Evolutionary conservation across 2,113 vertebrate species (phyloP), one percentile per base, ranked within the genome.

Genomic region (Phocoena sinus): DNA sequence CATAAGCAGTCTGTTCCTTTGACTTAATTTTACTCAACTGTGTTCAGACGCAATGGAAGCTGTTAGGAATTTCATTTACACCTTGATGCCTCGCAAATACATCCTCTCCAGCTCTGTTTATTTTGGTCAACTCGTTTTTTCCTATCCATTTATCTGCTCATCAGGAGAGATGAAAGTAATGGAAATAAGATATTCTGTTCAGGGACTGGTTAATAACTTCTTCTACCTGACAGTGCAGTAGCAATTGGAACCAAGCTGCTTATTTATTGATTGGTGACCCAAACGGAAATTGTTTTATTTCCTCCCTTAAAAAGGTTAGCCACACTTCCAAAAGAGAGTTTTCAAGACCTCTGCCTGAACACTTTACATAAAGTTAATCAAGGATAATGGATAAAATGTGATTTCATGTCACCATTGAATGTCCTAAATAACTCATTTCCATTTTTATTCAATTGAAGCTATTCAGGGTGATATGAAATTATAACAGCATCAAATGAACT

Each of bases 61-160:
- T 93, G 89, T 84, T 83, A 92, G 47, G 50, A 87, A 92, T 93
- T 81, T 65, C 92, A 98, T 97, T 97, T 91, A 68, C 86, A 96
- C 91, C 65, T 95, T 41, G 6, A 20, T 65, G 25, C 5, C 73
- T 95, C 63, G 58, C 23, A 95, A 96, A 96, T 90, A 71, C 44
- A 68, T 87, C 44, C 50, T 84, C 91, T 93, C 90, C 68, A 56
- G 23, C 47, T 63, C 47, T 60, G 36, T 67, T 50, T 96, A 81
- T 96, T 97, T 93, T 83, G 67, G 33, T 73, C 82, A 94, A 76
- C n/a, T 97, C 74, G 50, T 63, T 91, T 95, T 93, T 95, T 93
- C 67, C 92, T 56, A 87, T 74, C 82, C 85, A 84, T 93, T 96
- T 89, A 92, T 94, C 36, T 53, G 53, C 63, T 96, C 97, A 91